Conservation (phyloP, 2,888 invertebrate species). For the Crossocerus cetratus region DNA sequence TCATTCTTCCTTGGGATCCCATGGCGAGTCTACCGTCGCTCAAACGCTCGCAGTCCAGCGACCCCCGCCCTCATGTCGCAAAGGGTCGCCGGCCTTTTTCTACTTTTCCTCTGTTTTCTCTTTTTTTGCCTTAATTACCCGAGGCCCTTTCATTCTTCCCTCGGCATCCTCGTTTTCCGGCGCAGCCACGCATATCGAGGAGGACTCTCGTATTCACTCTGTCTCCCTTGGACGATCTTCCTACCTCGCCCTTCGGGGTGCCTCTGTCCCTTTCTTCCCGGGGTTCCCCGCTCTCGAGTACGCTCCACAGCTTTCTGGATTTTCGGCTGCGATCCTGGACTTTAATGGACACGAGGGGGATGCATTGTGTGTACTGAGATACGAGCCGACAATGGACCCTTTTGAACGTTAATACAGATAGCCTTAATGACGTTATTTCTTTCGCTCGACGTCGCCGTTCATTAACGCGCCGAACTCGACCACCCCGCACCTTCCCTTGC, state of each 20-base stretch:
- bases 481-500: not conserved
- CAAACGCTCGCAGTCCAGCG: not conserved
- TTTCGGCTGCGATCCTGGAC: not conserved
- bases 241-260: not conserved
- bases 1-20: not conserved
- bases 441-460: not conserved
- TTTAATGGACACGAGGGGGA: slow-evolving; percentile 1
- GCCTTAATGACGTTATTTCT: slow-evolving; percentile 3
- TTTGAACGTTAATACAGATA: slow-evolving; percentile 3
- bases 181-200: slow-evolving; percentile 36
- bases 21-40: not conserved
- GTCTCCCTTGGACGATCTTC: not conserved
- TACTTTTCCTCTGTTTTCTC: slow-evolving; percentile 1
- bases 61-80: not conserved
- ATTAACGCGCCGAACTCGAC: not conserved
- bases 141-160: slow-evolving; percentile 17
- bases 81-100: slow-evolving; percentile 4
- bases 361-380: slow-evolving; percentile 2
- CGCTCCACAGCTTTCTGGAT: slow-evolving; percentile 5
- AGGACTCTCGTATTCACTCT: not conserved
- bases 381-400: slow-evolving; percentile 5
- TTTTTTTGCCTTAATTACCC: slow-evolving; percentile 27
- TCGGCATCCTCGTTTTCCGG: slow-evolving; percentile 20
- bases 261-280: not conserved
- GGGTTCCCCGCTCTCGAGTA: not conserved